phyloP scores from a whole-genome alignment of 2,888 invertebrate species.

The Sturmia bella region DNA sequence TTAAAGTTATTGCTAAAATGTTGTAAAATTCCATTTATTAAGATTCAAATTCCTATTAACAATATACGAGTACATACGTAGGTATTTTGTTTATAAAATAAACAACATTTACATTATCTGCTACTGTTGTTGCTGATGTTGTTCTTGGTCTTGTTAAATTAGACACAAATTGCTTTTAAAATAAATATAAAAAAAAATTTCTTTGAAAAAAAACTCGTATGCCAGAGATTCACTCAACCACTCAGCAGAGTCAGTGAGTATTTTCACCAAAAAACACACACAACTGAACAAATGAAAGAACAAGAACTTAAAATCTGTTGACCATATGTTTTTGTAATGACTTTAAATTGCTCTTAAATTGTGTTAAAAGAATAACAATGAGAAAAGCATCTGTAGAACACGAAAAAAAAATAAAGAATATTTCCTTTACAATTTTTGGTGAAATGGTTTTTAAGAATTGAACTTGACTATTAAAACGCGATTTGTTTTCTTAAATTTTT shows the following conservation, averaged over 20 bases:
- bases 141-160: conserved; percentile 60
- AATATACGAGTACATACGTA: background rate
- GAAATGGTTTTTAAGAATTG: conserved; percentile 53
- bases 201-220: conserved; percentile 19
- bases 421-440: conserved; percentile 48
- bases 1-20: conserved; percentile 36
- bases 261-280: conserved; percentile 23
- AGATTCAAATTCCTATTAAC: conserved; percentile 52
- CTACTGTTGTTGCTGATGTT: conserved; percentile 14
- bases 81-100: conserved; percentile 62
- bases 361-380: conserved; percentile 47
- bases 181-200: conserved; percentile 51
- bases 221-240: conserved; percentile 44
- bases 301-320: conserved; percentile 67
- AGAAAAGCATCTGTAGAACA: conserved; percentile 13
- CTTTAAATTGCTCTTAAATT: conserved; percentile 66
- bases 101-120: conserved; percentile 11
- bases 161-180: conserved; percentile 69
- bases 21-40: conserved; percentile 14
- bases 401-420: conserved; percentile 17
- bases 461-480: conserved; percentile 37
- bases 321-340: conserved; percentile 67
- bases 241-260: conserved; percentile 20
- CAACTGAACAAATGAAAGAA: conserved; percentile 9
- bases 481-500: conserved; percentile 39